These are phyloP conservation scores for Sebastes hubbsi DNA, from an alignment of 2,797 vertebrate genomes.

Conservation along the genomic window DNA sequence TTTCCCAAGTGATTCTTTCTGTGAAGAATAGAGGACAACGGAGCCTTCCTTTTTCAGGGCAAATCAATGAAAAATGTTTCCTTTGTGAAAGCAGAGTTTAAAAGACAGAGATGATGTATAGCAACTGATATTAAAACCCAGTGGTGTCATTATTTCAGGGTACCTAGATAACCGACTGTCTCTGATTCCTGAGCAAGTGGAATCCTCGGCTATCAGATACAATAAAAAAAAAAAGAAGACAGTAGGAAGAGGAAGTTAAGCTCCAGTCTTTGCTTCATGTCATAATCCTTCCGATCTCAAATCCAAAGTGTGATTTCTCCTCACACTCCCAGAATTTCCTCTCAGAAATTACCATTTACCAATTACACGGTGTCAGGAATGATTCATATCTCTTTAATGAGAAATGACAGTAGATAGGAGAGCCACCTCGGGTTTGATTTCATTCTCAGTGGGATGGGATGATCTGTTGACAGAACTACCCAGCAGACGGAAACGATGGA, in stretches of 20 bases:
- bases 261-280: slow-evolving; percentile 63
- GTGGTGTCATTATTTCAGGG: slow-evolving; percentile 65
- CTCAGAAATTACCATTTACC: slow-evolving; percentile 82
- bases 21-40: not conserved
- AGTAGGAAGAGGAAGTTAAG: slow-evolving; percentile 70
- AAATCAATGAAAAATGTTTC: slow-evolving; percentile 51
- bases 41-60: slow-evolving; percentile 1
- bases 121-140: slow-evolving; percentile 64
- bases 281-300: slow-evolving; percentile 76
- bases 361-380: slow-evolving; percentile 81
- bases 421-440: slow-evolving; percentile 71
- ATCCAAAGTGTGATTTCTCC: slow-evolving; percentile 69
- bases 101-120: slow-evolving; percentile 55
- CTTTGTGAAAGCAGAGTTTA: slow-evolving; percentile 51
- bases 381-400: slow-evolving; percentile 83
- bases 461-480: slow-evolving; percentile 73
- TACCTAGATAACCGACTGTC: slow-evolving; percentile 64
- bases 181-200: slow-evolving; percentile 60
- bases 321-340: slow-evolving; percentile 70
- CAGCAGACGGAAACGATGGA: slow-evolving; percentile 36
- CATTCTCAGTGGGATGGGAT: slow-evolving; percentile 67
- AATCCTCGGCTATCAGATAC: slow-evolving; percentile 68
- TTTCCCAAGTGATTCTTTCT: not conserved
- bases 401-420: slow-evolving; percentile 80
- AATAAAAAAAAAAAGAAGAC: slow-evolving; percentile 47